Evolutionary conservation across 2,888 invertebrate species (phyloP).

Genomic region (Torymus tubicola): DNA sequence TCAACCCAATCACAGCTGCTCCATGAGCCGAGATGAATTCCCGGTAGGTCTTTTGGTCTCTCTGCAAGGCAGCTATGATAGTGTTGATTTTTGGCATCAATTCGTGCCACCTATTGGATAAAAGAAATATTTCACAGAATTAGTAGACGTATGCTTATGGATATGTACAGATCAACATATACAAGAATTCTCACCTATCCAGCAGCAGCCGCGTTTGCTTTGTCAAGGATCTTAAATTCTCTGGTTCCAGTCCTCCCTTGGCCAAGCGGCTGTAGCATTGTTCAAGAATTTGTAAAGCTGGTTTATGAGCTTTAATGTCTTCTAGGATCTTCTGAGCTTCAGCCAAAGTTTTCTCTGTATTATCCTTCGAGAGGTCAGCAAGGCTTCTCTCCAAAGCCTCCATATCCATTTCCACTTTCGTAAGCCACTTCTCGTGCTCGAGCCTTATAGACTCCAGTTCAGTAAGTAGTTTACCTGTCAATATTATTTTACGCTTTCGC

Average conservation of each 20-base stretch:
- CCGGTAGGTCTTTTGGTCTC: slow-evolving; percentile 80
- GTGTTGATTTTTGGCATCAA: slow-evolving; percentile 80
- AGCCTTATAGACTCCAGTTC: slow-evolving; percentile 79
- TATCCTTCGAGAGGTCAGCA: slow-evolving; percentile 79
- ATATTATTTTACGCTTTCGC: slow-evolving; percentile 82
- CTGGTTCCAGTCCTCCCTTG: slow-evolving; percentile 83
- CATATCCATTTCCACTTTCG: slow-evolving; percentile 81
- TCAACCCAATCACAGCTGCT: slow-evolving; percentile 83
- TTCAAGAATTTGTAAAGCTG: slow-evolving; percentile 82
- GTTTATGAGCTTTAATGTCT: slow-evolving; percentile 79
- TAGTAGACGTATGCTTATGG: background rate
- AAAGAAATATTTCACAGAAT: background rate
- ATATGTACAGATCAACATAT: background rate
- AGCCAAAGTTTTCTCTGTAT: slow-evolving; percentile 80
- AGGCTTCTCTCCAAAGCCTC: slow-evolving; percentile 80
- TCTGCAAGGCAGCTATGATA: slow-evolving; percentile 79
- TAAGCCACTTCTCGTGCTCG: slow-evolving; percentile 81
- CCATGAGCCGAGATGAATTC: slow-evolving; percentile 86
- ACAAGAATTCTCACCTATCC: slow-evolving; percentile 76
- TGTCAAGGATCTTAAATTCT: slow-evolving; percentile 82
- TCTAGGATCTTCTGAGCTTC: slow-evolving; percentile 78
- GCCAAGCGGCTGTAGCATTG: slow-evolving; percentile 84
- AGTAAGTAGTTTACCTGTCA: slow-evolving; percentile 81
- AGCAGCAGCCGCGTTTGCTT: slow-evolving; percentile 80
- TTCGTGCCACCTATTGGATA: slow-evolving; percentile 80